Evolutionary conservation across 2,888 invertebrate species (phyloP).

Genomic region (Scotopteryx bipunctaria): DNA sequence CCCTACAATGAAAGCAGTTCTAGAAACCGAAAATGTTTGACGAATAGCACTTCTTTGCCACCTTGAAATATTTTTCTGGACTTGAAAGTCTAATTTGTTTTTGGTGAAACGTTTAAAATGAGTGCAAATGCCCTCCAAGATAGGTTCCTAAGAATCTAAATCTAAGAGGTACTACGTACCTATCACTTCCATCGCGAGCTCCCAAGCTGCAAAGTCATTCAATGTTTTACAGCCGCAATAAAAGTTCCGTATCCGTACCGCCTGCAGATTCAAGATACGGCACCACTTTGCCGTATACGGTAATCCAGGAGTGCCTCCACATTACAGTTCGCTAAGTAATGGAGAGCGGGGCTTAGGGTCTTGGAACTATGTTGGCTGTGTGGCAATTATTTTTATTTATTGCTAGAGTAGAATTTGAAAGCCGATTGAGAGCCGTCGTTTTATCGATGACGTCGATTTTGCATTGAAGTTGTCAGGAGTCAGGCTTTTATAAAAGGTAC

Average conservation of each 20-base stretch:
- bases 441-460: too few species aligned
- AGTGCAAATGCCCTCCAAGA: not conserved
- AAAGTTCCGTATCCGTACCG: conserved; percentile 52
- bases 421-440: not conserved
- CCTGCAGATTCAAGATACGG: conserved; percentile 52
- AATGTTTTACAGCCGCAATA: conserved; percentile 60
- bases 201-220: conserved; percentile 28
- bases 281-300: conserved; percentile 48
- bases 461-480: too few species aligned
- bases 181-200: conserved; percentile 21
- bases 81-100: too few species aligned
- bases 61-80: too few species aligned
- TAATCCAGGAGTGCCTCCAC: conserved; percentile 51
- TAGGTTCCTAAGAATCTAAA: conserved; percentile 2
- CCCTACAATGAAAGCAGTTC: too few species aligned
- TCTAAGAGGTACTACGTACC: too few species aligned
- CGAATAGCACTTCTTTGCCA: too few species aligned
- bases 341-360: conserved; percentile 33
- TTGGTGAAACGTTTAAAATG: too few species aligned
- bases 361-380: conserved; percentile 9
- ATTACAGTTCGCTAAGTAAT: conserved; percentile 42
- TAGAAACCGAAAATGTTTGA: too few species aligned
- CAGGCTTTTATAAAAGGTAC: too few species aligned
- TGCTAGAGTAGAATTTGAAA: conserved; percentile 1
- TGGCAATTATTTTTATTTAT: conserved; percentile 27